Conservation (phyloP, 53 echinoderm and acorn worm species). For the Antedon mediterranea region DNA sequence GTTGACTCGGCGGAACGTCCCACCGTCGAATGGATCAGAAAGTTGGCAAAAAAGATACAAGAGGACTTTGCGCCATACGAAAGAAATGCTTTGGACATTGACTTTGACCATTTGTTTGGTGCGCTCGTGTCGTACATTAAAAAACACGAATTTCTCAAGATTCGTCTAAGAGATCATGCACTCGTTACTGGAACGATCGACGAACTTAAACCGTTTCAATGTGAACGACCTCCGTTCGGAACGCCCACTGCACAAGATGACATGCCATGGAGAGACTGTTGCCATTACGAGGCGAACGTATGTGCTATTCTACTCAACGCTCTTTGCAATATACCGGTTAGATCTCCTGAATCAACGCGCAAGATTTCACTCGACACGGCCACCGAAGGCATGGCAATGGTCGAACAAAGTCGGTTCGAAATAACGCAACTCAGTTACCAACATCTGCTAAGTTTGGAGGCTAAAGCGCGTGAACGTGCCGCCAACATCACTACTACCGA, state of each 20-base stretch:
- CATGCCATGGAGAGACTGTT: too few relatives aligned
- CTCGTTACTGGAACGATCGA: neutral
- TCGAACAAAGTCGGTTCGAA: too few relatives aligned
- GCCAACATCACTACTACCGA: too few relatives aligned
- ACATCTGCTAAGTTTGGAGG: too few relatives aligned
- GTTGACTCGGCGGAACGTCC: neutral
- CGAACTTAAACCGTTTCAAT: neutral
- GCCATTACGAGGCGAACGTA: too few relatives aligned
- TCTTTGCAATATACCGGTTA: too few relatives aligned
- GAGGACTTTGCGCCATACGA: neutral
- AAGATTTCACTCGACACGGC: too few relatives aligned
- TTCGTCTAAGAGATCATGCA: neutral
- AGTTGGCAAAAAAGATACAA: neutral
- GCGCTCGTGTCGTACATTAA: neutral
- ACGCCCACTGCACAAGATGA: neutral
- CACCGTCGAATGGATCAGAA: neutral
- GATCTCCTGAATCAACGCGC: too few relatives aligned
- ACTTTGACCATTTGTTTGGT: neutral
- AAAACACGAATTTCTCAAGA: neutral
- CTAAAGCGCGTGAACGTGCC: too few relatives aligned
- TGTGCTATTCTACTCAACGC: too few relatives aligned
- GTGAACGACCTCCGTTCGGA: neutral
- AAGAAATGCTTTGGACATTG: neutral
- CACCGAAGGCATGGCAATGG: too few relatives aligned
- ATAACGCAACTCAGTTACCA: too few relatives aligned